phyloP scores from a whole-genome alignment of 2,888 invertebrate species.

The Drosophila anomalata region DNA sequence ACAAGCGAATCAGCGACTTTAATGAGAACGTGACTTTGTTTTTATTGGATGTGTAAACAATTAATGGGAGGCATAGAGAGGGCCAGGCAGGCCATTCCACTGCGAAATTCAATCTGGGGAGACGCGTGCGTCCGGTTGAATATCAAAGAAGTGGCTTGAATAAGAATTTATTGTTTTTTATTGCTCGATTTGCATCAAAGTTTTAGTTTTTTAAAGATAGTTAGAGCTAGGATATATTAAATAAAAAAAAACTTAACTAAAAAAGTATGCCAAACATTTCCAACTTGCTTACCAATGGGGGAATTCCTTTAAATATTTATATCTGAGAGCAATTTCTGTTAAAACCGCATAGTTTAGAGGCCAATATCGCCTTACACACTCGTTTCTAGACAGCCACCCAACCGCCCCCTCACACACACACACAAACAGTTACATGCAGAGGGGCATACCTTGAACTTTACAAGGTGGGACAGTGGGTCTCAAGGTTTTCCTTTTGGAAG shows the following conservation, averaged over 20 bases:
- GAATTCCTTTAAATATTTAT: background rate
- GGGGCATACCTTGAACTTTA: conserved; percentile 46
- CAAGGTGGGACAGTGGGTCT: conserved; percentile 21
- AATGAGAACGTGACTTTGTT: conserved; percentile 73
- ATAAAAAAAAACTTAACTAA: too few relatives aligned
- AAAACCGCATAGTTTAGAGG: conserved; percentile 20
- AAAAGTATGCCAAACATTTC: background rate
- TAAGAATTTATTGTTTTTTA: background rate
- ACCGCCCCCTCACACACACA: conserved; percentile 20
- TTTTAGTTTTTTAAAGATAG: too few relatives aligned
- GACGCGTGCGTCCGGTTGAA: conserved; percentile 20
- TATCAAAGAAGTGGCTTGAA: background rate
- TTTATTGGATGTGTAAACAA: conserved; percentile 59
- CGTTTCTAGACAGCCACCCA: conserved; percentile 13
- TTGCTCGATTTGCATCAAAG: background rate
- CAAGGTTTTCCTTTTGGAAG: conserved; percentile 33
- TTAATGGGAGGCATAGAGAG: conserved; percentile 13
- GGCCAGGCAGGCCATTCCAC: background rate
- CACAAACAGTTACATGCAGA: background rate
- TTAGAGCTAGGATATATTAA: too few relatives aligned
- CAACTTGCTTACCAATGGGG: background rate
- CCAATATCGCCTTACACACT: conserved; percentile 18
- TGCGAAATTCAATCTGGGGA: conserved; percentile 25
- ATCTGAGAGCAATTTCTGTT: conserved; percentile 1
- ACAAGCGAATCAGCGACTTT: conserved; percentile 44